Percentiles rank a stretch among this genome's conserved stretches.
These are phyloP conservation scores for Microtus pennsylvanicus DNA, from an alignment of 2,113 vertebrate genomes.

Conservation along the genomic window DNA sequence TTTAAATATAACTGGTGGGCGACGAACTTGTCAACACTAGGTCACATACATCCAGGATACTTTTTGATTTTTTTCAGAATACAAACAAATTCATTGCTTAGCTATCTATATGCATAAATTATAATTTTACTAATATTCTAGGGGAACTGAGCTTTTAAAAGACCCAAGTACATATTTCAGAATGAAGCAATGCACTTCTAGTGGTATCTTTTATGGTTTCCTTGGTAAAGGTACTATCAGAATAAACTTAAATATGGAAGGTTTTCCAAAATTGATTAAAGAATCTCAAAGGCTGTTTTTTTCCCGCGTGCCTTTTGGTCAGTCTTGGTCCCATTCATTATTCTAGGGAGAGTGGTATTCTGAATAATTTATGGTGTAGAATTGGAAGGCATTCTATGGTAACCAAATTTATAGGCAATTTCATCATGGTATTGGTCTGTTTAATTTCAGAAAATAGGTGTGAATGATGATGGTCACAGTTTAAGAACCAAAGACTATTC, in stretches of 20 bases:
- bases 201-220: constrained; percentile 48
- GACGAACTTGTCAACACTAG: neutral
- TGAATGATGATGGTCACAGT: constrained; percentile 76
- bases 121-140: neutral
- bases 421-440: constrained; percentile 73
- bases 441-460: constrained; percentile 79
- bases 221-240: constrained; percentile 21
- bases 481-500: constrained; percentile 59
- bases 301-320: neutral
- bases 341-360: constrained; percentile 53
- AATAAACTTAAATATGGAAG: constrained; percentile 37
- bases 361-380: constrained; percentile 74
- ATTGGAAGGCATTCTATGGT: constrained; percentile 57
- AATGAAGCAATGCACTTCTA: neutral
- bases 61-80: constrained; percentile 13
- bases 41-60: neutral
- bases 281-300: constrained; percentile 49
- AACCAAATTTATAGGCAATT: constrained; percentile 66
- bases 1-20: neutral
- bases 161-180: neutral
- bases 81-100: neutral
- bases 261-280: constrained; percentile 51
- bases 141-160: constrained; percentile 43
- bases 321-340: constrained; percentile 50
- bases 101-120: neutral